Evolutionary conservation across 2,888 invertebrate species (phyloP), one percentile per base, ranked within the genome.

Genomic region (Andrena fulva): DNA sequence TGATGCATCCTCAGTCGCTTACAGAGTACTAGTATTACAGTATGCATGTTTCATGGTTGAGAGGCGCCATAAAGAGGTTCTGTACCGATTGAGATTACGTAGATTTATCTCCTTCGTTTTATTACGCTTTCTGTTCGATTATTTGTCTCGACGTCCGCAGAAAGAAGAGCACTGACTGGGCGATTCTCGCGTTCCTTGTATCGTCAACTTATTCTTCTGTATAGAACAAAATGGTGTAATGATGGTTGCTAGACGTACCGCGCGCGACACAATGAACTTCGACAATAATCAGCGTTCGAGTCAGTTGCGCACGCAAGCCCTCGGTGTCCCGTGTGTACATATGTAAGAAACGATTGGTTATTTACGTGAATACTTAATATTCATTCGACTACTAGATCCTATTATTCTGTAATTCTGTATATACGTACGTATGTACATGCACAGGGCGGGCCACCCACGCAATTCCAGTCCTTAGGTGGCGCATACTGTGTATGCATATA

Each of bases 301-400:
- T 62, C 70, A 77, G 54, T 71, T 80, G 33, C 71, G 35, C 29
- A 64, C 62, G 56, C n/a, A 50, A 59, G 74, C 16, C 56, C 29
- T 82, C 76, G 71, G 31, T 80, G 73, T 78, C 60, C 73, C 76
- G 42, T 75, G 56, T 80, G 81, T 82, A 87, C 54, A 85, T 88
- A 85, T 87, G 80, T 82, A 85, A 73, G 72, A 75, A 83, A 86
- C 27, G 27, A 77, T 79, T 84, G 80, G 76, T 84, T 80, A 79
- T 87, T 85, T 87, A 82, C 69, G 64, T 84, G 81, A 90, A 89
- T 90, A 91, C 91, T 90, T 92, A 90, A 90, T 82, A 90, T 89
- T 91, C 88, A 89, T 89, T 89, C 88, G 89, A 90, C 86, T 90
- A 92, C 85, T 90, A 92, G 87, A 89, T 84, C 84, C 78, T 89